Conservation (phyloP, 2,888 invertebrate species). For the Parasteatoda lunata region DNA sequence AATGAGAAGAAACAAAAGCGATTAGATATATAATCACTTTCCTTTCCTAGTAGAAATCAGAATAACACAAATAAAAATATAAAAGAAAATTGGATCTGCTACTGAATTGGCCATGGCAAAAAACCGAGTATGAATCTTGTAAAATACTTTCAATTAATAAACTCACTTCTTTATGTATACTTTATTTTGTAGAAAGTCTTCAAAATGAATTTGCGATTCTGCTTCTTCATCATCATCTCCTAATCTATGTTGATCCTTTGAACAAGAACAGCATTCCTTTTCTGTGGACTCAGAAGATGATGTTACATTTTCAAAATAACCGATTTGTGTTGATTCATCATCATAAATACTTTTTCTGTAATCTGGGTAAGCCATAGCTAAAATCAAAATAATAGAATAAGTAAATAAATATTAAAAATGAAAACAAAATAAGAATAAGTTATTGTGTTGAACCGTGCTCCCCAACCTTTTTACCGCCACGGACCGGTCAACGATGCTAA, state of each 20-base stretch:
- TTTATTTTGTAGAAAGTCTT: conserved; percentile 86
- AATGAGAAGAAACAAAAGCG: too few relatives aligned
- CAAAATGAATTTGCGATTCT: conserved; percentile 82
- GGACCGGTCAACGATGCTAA: too few relatives aligned
- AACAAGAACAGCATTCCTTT: conserved; percentile 71
- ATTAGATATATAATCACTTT: too few relatives aligned
- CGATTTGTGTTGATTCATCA: conserved; percentile 26
- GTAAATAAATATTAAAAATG: background rate
- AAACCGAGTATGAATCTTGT: too few relatives aligned
- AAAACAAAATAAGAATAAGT: too few relatives aligned
- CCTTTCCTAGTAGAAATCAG: too few relatives aligned
- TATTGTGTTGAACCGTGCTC: too few relatives aligned
- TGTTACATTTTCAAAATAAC: conserved; percentile 26
- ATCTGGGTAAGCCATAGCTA: conserved; percentile 45
- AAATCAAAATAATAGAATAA: conserved; percentile 4
- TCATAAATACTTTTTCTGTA: conserved; percentile 41
- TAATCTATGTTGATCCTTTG: conserved; percentile 76
- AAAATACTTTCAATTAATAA: background rate
- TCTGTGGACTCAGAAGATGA: conserved; percentile 18
- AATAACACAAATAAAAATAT: background rate
- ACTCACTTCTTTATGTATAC: conserved; percentile 79
- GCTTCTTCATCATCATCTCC: conserved; percentile 81
- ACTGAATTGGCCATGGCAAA: background rate
- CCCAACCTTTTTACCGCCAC: too few relatives aligned
- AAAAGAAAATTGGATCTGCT: background rate